Base-by-base conservation (phyloP, 2,113 vertebrate genomes). In the Cranoglanis bouderius region DNA sequence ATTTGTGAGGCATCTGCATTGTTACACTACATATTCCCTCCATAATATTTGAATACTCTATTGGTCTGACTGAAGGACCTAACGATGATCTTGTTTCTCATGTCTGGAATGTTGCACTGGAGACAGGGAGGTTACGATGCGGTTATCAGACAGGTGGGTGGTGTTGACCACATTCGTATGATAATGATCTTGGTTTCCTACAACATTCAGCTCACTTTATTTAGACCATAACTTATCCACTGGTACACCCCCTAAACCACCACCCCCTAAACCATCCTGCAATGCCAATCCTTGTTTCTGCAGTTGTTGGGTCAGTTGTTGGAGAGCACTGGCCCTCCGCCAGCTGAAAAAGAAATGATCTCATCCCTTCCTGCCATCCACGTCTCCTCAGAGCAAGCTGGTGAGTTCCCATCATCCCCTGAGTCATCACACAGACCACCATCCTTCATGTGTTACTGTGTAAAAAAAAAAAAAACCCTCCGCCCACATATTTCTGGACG, bases 311-410 rank as follows among this genome's bases (percentile, higher is more conserved):
- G 96, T 80, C 97, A 97, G 91, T 87, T 98, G 91, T 87, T 98
- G 93, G 97, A 99, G 89, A 97, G 95, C 91, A 95, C 96, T 3
- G 97, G 97, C 3, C 97, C 97, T 0, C 97, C 96, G 6, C 98
- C 97, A 6, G 98, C 97, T 0, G 96, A 97, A 91, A 97, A 97
- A 84, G 96, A 98, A 90, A 97, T 96, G 95, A 99, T 98, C 92
- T 96, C 96, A 4, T 96, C 97, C 26, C 96, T 99, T 89, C 97
- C 97, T 10, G 97, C 96, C 1, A 96, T 98, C 94, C 94, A 94
- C n/a, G 94, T 99, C 91, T 97, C 97, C 95, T 95, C 96, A 95
- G 97, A 98, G 94, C 97, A 99, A 96, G 96, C 96, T 65, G 97
- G 97, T 99, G 91, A 91, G 94, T 93, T 87, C 88, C 83, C 89